phyloP scores from a whole-genome alignment of 2,888 invertebrate genomes.

The Cephonodes hylas region DNA sequence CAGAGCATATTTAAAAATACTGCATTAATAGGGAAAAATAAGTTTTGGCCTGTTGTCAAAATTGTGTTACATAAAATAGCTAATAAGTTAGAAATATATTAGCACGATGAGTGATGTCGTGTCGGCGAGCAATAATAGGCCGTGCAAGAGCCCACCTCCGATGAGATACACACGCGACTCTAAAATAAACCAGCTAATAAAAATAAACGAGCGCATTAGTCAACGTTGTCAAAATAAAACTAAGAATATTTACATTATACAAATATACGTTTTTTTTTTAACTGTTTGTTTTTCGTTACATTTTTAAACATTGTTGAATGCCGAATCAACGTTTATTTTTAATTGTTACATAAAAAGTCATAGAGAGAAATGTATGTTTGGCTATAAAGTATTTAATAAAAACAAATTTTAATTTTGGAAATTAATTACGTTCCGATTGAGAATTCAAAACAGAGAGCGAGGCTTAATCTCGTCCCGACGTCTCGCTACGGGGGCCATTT shows the following conservation, averaged over 20 bases:
- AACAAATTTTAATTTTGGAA: constrained; percentile 21
- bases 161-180: constrained; percentile 63
- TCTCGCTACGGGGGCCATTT: constrained; percentile 40
- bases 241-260: constrained; percentile 58
- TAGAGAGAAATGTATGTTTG: neutral
- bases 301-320: neutral
- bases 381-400: neutral
- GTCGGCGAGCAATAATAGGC: constrained; percentile 74
- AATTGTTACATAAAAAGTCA: too few relatives aligned
- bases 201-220: constrained; percentile 78
- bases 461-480: constrained; percentile 54
- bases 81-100: constrained; percentile 66
- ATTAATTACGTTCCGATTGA: constrained; percentile 59
- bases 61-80: constrained; percentile 64
- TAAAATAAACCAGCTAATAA: constrained; percentile 73
- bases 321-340: neutral
- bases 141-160: constrained; percentile 57
- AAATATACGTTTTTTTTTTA: constrained; percentile 36
- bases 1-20: constrained; percentile 1
- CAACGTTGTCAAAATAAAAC: constrained; percentile 77
- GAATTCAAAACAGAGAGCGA: constrained; percentile 56
- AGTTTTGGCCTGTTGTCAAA: constrained; percentile 63
- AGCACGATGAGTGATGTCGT: constrained; percentile 74
- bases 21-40: neutral
- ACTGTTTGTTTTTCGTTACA: constrained; percentile 29